Percentiles rank a stretch among this genome's conserved stretches.
phyloP scores from a whole-genome alignment of 1,140 invertebrate species.

The Mactra quadrangularis region DNA sequence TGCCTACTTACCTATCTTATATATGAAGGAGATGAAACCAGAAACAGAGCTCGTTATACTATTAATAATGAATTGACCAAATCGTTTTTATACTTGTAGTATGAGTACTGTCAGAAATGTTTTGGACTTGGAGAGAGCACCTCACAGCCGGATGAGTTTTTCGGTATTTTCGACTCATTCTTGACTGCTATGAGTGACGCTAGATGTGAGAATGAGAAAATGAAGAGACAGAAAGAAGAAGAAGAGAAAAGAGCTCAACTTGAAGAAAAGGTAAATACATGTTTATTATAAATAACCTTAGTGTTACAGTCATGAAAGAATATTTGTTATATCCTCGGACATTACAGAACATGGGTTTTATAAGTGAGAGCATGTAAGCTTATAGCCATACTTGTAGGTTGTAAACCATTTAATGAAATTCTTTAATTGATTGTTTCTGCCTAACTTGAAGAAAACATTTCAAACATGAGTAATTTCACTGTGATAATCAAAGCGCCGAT shows the following conservation, averaged over 20 bases:
- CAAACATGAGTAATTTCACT: too few relatives aligned
- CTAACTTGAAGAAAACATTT: too few relatives aligned
- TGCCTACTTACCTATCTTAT: too few relatives aligned
- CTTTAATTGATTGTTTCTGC: too few relatives aligned
- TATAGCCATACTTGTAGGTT: not conserved
- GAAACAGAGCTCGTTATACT: too few relatives aligned
- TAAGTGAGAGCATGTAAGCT: not conserved
- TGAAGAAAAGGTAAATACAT: slow-evolving; percentile 91
- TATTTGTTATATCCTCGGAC: not conserved
- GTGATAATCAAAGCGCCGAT: too few relatives aligned
- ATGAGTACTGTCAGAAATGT: slow-evolving; percentile 92
- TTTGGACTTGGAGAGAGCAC: slow-evolving; percentile 96
- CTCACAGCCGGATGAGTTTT: slow-evolving; percentile 97
- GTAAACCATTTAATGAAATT: too few relatives aligned
- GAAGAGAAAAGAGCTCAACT: slow-evolving; percentile 95
- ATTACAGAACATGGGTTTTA: not conserved
- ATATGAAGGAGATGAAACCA: too few relatives aligned
- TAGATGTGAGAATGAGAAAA: slow-evolving; percentile 94
- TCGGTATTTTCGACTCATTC: slow-evolving; percentile 96
- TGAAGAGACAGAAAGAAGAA: slow-evolving; percentile 92
- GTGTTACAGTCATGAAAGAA: not conserved
- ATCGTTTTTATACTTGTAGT: slow-evolving; percentile 85
- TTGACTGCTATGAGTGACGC: slow-evolving; percentile 93
- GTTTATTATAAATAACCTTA: not conserved
- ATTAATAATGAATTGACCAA: too few relatives aligned